phyloP scores from a whole-genome alignment of 2,113 vertebrate species.

The Calypte anna region DNA sequence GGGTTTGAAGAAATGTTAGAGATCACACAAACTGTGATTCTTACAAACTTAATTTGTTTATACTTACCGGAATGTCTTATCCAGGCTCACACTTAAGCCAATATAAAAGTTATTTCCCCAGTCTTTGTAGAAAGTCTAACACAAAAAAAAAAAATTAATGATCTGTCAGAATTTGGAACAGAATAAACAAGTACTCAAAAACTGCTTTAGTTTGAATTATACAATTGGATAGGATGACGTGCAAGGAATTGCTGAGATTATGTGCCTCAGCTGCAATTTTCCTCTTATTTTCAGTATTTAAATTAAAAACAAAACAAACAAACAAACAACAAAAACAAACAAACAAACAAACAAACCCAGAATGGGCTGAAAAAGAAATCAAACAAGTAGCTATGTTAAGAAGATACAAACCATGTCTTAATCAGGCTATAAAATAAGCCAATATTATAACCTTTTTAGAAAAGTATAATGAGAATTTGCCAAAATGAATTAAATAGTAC shows the following conservation, averaged over 20 bases:
- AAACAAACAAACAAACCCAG: neutral
- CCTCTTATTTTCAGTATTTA: neutral
- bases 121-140: conserved; percentile 76
- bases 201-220: neutral
- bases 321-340: neutral
- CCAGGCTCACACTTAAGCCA: conserved; percentile 87
- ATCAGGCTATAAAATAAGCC: neutral
- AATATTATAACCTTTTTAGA: neutral
- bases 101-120: conserved; percentile 81
- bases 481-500: neutral
- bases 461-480: neutral
- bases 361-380: neutral
- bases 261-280: neutral
- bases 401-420: neutral
- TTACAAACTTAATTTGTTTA: neutral
- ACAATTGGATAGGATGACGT: neutral
- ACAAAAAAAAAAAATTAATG: neutral
- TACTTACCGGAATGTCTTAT: conserved; percentile 90
- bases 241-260: neutral
- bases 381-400: neutral
- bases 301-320: accelerated
- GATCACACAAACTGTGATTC: neutral
- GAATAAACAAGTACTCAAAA: neutral
- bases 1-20: no score
- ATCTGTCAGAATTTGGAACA: neutral